Evolutionary conservation across 2,888 invertebrate genomes (phyloP), one percentile per base, ranked within the genome.

Genomic region (Matsumyia berberina): DNA sequence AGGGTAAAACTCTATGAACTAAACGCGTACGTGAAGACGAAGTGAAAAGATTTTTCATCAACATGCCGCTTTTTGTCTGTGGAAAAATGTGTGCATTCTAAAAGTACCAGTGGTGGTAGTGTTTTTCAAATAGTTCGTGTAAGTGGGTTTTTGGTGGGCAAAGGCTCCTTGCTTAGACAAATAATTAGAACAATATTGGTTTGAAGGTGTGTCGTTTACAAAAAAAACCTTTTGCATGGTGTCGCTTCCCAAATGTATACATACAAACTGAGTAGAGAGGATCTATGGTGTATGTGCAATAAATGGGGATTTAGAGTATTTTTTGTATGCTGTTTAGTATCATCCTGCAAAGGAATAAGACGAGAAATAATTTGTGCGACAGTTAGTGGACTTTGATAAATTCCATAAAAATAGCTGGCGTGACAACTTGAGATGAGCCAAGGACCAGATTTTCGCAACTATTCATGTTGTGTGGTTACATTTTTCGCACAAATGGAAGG

Each of bases 111-210:
- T n/a, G n/a, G n/a, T n/a, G n/a, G n/a, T n/a, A n/a, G n/a, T n/a
- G n/a, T n/a, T n/a, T n/a, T n/a, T n/a, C n/a, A n/a, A n/a, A n/a
- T n/a, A n/a, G 4, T 24, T 24, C 15, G 5, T 31, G 29, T 35
- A 29, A 51, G 15, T 11, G 44, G 11, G 12, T 39, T 17, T 37
- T 29, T 29, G 7, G 19, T 17, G n/a, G n/a, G n/a, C n/a, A n/a
- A n/a, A 33, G 29, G 5, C 0, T 7, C 46, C 31, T 44, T 12
- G 64, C 51, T 51, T 66, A 66, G 66, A 66, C 37, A 24, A 46
- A 44, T 62, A 62, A 62, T 46, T 62, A 44, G 62, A 62, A 33
- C 17, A 8, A 17, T 35, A 46, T 46, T 57, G 35, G 29, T 33
- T 42, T 17, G 17, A 24, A 46, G 46, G 55, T 37, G 12, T n/a